phyloP scores from a whole-genome alignment of 2,888 invertebrate genomes.

The Synanthedon formicaeformis region DNA sequence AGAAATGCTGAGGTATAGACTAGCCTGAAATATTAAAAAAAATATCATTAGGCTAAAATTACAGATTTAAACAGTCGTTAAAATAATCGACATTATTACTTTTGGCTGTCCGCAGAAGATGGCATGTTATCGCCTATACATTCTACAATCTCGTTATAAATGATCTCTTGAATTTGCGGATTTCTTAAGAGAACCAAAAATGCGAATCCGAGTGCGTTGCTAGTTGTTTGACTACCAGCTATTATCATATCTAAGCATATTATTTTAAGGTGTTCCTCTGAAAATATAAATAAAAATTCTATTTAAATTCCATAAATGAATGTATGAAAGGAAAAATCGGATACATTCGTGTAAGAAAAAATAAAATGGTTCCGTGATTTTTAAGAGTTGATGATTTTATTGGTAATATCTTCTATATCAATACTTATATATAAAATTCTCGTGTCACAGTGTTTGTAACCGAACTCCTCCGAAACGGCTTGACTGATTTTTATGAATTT shows the following conservation, averaged over 20 bases:
- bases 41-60: not conserved
- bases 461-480: too few relatives aligned
- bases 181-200: constrained; percentile 69
- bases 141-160: constrained; percentile 72
- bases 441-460: too few relatives aligned
- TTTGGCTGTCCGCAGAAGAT: constrained; percentile 40
- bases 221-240: constrained; percentile 80
- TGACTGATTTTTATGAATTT: too few relatives aligned
- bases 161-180: constrained; percentile 68
- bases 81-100: constrained; percentile 16
- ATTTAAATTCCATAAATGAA: not conserved
- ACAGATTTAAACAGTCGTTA: not conserved
- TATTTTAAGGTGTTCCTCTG: constrained; percentile 54
- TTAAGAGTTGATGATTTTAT: too few relatives aligned
- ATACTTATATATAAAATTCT: too few relatives aligned
- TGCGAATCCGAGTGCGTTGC: constrained; percentile 73
- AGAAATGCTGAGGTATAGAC: constrained; percentile 68
- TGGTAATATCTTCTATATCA: too few relatives aligned
- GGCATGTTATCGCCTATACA: constrained; percentile 57
- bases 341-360: too few relatives aligned
- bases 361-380: too few relatives aligned
- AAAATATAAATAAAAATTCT: constrained; percentile 10
- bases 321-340: too few relatives aligned
- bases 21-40: constrained; percentile 36
- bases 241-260: constrained; percentile 77